Evolutionary conservation across 2,113 vertebrate genomes (phyloP), one percentile per base, ranked within the genome.

Genomic region (Tautogolabrus adspersus): DNA sequence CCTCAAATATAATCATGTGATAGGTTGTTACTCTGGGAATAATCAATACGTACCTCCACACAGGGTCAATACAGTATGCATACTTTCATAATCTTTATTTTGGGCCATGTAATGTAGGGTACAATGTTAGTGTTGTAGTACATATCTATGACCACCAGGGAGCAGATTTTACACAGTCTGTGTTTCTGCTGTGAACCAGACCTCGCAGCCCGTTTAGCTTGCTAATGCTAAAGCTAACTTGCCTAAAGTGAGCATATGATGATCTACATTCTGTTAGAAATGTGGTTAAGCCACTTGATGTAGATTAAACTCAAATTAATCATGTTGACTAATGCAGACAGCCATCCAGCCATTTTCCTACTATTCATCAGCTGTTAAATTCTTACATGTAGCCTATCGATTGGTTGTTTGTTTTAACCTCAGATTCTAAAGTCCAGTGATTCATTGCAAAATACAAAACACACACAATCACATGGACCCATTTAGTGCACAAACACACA

Each of bases 351-450:
- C 26, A 66, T 62, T 60, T 60, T 42, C 37, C 58, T 11, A 59
- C 23, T 44, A 4, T 51, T 51, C 18, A 62, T 63, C 67, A 79
- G 67, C 44, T 30, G 40, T 58, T 65, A 44, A 52, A 60, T 64
- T 37, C 52, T 66, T 47, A 72, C 66, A 12, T 61, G 22, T 74
- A 26, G 26, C 2, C 26, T 26, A 85, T 82, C 78, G 81, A 86
- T 68, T 42, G 5, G 10, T 47, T 85, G 60, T 74, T 74, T 87
- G 72, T 77, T 79, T 79, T 61, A 72, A 46, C 65, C 49, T 47
- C 72, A 85, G 23, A 81, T 69, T 82, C 85, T 76, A 46, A 90
- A 87, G 87, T 84, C 79, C 81, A 83, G 10, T 5, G 37, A 64
- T 60, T 71, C 21, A 66, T n/a, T 61, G 54, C 19, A 68, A 60